These are phyloP conservation scores for Acrocera orbiculus DNA, from an alignment of 2,888 invertebrate species.

Conservation along the genomic window DNA sequence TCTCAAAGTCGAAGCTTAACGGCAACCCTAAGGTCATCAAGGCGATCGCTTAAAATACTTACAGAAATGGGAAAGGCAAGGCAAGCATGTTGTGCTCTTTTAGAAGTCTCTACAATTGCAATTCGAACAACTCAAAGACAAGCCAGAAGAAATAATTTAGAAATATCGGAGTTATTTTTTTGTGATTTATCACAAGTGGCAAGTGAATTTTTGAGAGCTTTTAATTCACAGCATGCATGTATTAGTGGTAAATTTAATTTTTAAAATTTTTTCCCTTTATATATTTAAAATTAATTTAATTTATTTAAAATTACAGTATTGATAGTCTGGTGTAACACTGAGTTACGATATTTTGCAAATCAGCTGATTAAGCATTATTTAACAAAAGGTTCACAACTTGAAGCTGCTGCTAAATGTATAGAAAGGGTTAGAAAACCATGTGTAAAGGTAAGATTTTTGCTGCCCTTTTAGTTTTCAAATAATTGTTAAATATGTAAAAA, in stretches of 20 bases:
- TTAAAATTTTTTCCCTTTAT: background rate
- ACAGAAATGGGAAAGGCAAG: constrained; percentile 29
- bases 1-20: constrained; percentile 80
- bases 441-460: constrained; percentile 20
- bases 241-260: constrained; percentile 41
- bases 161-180: constrained; percentile 46
- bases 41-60: constrained; percentile 68
- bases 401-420: constrained; percentile 72
- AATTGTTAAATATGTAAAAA: background rate
- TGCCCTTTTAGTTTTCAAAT: background rate
- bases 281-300: too few species aligned
- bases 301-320: constrained; percentile 38
- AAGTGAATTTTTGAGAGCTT: constrained; percentile 60
- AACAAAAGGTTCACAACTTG: constrained; percentile 70
- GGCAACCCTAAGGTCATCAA: constrained; percentile 70
- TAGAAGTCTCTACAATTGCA: constrained; percentile 27
- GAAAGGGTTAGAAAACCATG: constrained; percentile 47
- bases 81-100: constrained; percentile 29
- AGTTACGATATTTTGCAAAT: constrained; percentile 59
- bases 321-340: constrained; percentile 79
- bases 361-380: constrained; percentile 78
- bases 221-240: constrained; percentile 57
- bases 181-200: constrained; percentile 49
- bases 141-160: constrained; percentile 28
- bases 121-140: constrained; percentile 28